Evolutionary conservation across 2,888 invertebrate genomes (phyloP).

Genomic region (Epirrhoe alternata): DNA sequence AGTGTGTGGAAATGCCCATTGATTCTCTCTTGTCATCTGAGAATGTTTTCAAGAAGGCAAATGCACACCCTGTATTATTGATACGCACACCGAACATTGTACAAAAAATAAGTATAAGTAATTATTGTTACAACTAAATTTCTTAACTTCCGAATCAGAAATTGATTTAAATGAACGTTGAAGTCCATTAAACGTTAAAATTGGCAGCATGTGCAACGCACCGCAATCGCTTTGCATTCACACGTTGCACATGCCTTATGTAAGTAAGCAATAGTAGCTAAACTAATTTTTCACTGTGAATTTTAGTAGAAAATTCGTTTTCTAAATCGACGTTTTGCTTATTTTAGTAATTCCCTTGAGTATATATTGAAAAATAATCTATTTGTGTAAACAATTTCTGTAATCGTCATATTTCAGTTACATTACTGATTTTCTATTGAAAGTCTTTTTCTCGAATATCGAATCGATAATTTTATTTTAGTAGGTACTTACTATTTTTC

Average conservation of each 20-base stretch:
- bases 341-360: too few species aligned
- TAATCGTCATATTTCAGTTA: too few species aligned
- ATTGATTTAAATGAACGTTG: slow-evolving; percentile 28
- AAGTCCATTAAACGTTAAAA: slow-evolving; percentile 35
- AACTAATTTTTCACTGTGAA: slow-evolving; percentile 9
- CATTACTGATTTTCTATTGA: too few species aligned
- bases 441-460: too few species aligned
- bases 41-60: not conserved
- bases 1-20: not conserved
- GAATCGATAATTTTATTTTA: too few species aligned
- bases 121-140: slow-evolving; percentile 10
- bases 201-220: slow-evolving; percentile 27
- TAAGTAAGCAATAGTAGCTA: slow-evolving; percentile 13
- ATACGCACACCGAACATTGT: slow-evolving; percentile 1
- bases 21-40: too few species aligned
- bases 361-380: too few species aligned
- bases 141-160: slow-evolving; percentile 25
- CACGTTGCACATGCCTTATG: slow-evolving; percentile 32
- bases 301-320: too few species aligned
- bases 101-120: slow-evolving; percentile 4
- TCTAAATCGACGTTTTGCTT: too few species aligned
- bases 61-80: not conserved
- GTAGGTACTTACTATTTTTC: too few species aligned
- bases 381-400: too few species aligned
- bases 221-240: slow-evolving; percentile 36